Base-by-base conservation (phyloP, 2,797 vertebrate species). In the Myiotriccus ornatus region DNA sequence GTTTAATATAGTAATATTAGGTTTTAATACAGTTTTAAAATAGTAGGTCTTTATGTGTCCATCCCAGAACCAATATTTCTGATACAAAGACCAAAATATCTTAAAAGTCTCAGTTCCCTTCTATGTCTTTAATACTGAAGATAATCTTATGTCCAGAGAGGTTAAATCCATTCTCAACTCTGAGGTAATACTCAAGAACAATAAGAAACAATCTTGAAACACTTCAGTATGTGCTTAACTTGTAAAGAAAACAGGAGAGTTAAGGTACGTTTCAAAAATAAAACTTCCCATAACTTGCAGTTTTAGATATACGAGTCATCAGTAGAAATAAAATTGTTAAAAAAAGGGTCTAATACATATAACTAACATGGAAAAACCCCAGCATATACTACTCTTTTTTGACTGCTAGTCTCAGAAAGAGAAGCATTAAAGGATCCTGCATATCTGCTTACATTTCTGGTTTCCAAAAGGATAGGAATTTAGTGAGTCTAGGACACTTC, bases 281-380 rank as follows among this genome's bases (percentile, higher is more conserved):
- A 60, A 68, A 57, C 4, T 75, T 73, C 14, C 21, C 8, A 24
- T 49, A 71, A 35, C 5, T 87, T 63, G 4, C 41, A 49, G 17
- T 4, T 79, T 87, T 59, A 78, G 2, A 39, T 59, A 43, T 37
- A 55, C 4, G 11, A 82, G 4, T 27, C 6, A 14, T 30, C 3
- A 22, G 11, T 10, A 57, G 7, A 79, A 93, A 82, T 11, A 44
- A 32, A 41, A 34, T 21, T 3, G 16, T 28, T 43, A 3, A 3
- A 19, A 44, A 25, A 57, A 41, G 1, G 10, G 1, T 1, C 2
- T 34, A 27, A 37, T 71, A 30, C 2, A 30, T 43, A 6, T 49
- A 23, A 10, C 4, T 79, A 49, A 49, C 52, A 52, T 25, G 18
- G 46, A 74, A 68, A 78, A 47, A 18, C 2, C 3, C 13, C 2